phyloP scores from a whole-genome alignment of 2,797 vertebrate species.

The Neoniphon sammara region DNA sequence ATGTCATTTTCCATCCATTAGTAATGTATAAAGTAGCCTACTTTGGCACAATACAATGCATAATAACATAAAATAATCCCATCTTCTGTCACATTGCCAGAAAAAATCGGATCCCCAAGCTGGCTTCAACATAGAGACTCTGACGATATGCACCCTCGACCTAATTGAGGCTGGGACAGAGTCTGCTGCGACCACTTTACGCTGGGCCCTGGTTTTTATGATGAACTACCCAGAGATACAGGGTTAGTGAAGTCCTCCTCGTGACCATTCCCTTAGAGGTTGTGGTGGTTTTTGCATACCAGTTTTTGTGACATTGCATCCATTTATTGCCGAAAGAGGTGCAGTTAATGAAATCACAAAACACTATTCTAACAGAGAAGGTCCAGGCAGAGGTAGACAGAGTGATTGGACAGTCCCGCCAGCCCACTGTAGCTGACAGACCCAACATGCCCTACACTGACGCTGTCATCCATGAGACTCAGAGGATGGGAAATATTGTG shows the following conservation, averaged over 20 bases:
- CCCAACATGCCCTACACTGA: conserved; percentile 86
- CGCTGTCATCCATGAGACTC: conserved; percentile 87
- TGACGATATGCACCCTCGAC: conserved; percentile 76
- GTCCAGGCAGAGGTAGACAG: conserved; percentile 87
- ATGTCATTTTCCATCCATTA: not conserved
- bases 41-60: not conserved
- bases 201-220: conserved; percentile 87
- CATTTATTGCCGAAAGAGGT: not conserved
- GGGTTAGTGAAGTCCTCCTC: conserved; percentile 69
- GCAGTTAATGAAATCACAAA: not conserved
- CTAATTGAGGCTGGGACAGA: conserved; percentile 85
- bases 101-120: conserved; percentile 77
- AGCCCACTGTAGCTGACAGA: conserved; percentile 77
- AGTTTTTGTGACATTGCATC: not conserved
- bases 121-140: conserved; percentile 82
- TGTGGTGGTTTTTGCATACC: too few relatives aligned
- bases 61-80: conserved; percentile 1
- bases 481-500: conserved; percentile 83
- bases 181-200: conserved; percentile 78
- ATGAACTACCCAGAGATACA: conserved; percentile 86
- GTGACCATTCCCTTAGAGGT: not conserved
- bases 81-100: conserved; percentile 50
- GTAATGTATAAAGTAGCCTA: not conserved
- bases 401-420: conserved; percentile 81
- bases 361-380: conserved; percentile 75